Evolutionary conservation across 1,140 invertebrate genomes (phyloP).

Genomic region (Pemphigus obesinymphae): DNA sequence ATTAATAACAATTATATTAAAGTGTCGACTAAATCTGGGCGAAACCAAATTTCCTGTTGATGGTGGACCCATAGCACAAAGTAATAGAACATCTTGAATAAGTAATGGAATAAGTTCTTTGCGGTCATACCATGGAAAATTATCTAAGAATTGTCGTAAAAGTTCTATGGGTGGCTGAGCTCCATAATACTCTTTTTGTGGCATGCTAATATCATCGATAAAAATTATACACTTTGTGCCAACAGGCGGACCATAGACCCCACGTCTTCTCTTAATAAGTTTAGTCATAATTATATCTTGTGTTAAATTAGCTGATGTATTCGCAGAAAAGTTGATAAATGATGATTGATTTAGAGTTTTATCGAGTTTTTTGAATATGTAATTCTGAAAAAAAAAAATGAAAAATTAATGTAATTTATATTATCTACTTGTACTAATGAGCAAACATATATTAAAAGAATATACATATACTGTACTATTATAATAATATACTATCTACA

Average conservation of each 20-base stretch:
- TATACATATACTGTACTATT: too few species aligned
- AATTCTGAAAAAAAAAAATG: slow-evolving; percentile 69
- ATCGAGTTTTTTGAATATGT: slow-evolving; percentile 76
- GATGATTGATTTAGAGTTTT: slow-evolving; percentile 73
- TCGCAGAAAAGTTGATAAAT: slow-evolving; percentile 88
- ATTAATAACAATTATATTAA: slow-evolving; percentile 82
- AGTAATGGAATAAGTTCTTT: slow-evolving; percentile 79
- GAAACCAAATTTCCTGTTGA: slow-evolving; percentile 58
- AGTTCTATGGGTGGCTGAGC: slow-evolving; percentile 90
- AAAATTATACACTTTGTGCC: slow-evolving; percentile 86
- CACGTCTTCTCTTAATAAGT: slow-evolving; percentile 45
- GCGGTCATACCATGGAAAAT: slow-evolving; percentile 85
- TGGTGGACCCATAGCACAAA: slow-evolving; percentile 3
- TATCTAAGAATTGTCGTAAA: slow-evolving; percentile 84
- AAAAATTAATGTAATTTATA: too few species aligned
- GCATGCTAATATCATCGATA: slow-evolving; percentile 93
- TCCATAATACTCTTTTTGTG: slow-evolving; percentile 77
- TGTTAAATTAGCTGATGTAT: slow-evolving; percentile 87
- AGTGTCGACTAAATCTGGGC: slow-evolving; percentile 82
- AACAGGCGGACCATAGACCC: slow-evolving; percentile 88
- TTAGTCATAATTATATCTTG: slow-evolving; percentile 74
- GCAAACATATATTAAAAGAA: too few species aligned
- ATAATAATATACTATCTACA: too few species aligned
- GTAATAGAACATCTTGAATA: slow-evolving; percentile 79
- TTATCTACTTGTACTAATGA: too few species aligned